Percentiles rank a stretch among this genome's conserved stretches.
These are phyloP conservation scores for Tadarida brasiliensis DNA, from an alignment of 2,797 vertebrate genomes.

Conservation along the genomic window DNA sequence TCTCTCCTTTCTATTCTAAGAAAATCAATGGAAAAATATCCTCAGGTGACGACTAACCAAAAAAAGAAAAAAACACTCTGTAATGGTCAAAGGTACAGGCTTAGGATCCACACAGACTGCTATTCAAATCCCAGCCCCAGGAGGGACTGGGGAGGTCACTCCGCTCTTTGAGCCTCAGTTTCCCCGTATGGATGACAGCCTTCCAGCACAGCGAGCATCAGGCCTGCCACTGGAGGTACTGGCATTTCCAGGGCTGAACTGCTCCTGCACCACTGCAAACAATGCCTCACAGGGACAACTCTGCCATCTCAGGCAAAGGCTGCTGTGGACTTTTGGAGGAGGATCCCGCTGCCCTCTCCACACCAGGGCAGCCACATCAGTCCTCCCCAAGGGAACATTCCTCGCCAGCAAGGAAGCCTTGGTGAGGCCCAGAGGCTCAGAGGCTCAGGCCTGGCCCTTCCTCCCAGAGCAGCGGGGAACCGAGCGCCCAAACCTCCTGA, in stretches of 20 bases:
- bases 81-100: neutral
- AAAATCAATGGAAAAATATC: too few relatives aligned
- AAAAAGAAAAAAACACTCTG: neutral
- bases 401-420: neutral
- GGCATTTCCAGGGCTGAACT: neutral
- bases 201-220: neutral
- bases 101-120: neutral
- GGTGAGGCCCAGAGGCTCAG: neutral
- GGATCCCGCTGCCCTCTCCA: fast-evolving
- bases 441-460: neutral
- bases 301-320: neutral
- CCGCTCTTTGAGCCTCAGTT: neutral
- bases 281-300: fast-evolving
- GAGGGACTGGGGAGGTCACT: neutral
- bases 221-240: neutral
- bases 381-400: neutral
- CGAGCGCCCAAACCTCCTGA: neutral
- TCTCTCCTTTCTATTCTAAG: too few relatives aligned
- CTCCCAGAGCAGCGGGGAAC: neutral
- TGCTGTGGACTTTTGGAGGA: neutral
- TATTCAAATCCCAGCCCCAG: neutral
- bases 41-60: too few relatives aligned
- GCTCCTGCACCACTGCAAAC: neutral
- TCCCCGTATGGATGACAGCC: neutral
- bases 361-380: neutral